A percentile compares a stretch with the other conserved stretches of the same genome.
phyloP scores from a whole-genome alignment of 2,113 vertebrate genomes.

The Cromileptes altivelis region DNA sequence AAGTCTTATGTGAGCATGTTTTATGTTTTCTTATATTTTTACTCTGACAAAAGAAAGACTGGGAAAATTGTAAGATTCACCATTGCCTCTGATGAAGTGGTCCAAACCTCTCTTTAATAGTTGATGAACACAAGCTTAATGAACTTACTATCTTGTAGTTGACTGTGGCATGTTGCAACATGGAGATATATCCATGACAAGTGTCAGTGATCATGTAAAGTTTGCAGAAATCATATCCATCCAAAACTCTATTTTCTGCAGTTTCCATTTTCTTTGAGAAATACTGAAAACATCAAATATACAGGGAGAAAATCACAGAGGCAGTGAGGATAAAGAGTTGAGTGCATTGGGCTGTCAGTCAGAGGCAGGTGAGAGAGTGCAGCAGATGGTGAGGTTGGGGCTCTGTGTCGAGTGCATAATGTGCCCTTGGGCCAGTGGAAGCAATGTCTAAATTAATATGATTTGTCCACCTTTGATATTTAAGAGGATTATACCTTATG shows the following conservation, averaged over 20 bases:
- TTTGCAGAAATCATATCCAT: neutral
- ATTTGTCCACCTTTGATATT: constrained; percentile 86
- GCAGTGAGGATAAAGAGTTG: constrained; percentile 1
- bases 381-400: constrained; percentile 81
- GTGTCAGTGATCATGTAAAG: neutral
- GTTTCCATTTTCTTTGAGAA: neutral
- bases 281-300: neutral
- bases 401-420: constrained; percentile 76
- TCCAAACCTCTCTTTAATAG: neutral
- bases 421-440: constrained; percentile 62
- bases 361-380: constrained; percentile 73
- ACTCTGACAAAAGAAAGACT: neutral
- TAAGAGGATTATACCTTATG: constrained; percentile 87
- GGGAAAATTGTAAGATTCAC: neutral
- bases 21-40: neutral
- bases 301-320: neutral
- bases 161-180: neutral
- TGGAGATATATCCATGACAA: neutral
- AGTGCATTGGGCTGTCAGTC: constrained; percentile 28
- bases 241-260: neutral
- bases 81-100: neutral
- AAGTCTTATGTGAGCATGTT: neutral
- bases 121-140: neutral
- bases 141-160: neutral
- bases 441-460: constrained; percentile 84